Conservation (phyloP, 2,888 invertebrate genomes). For the Polydrusus pterygomalis region DNA sequence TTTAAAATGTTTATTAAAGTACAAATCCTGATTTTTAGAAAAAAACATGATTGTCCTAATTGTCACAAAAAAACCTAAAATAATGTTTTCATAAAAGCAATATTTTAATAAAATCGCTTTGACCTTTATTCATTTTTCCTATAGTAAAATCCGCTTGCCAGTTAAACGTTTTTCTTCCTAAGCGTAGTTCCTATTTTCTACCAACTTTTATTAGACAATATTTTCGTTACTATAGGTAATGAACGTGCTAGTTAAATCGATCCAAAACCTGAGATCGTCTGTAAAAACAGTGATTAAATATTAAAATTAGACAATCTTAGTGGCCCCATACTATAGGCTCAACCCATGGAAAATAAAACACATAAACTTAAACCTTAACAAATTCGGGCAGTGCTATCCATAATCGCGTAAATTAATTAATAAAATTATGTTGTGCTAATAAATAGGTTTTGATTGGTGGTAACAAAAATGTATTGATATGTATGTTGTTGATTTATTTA, state of each 20-base stretch:
- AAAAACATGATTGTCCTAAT: too few relatives aligned
- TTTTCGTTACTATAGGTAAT: background rate
- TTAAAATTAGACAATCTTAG: constrained; percentile 52
- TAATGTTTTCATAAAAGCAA: too few relatives aligned
- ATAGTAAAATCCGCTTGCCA: too few relatives aligned
- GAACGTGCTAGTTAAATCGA: background rate
- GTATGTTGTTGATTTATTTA: background rate
- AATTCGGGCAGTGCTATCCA: constrained; percentile 27
- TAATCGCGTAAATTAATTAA: constrained; percentile 2
- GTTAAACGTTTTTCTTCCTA: constrained; percentile 7
- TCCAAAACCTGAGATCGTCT: constrained; percentile 34
- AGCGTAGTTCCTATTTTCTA: constrained; percentile 24
- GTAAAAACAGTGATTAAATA: constrained; percentile 37
- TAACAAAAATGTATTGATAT: background rate
- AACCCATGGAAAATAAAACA: constrained; percentile 25
- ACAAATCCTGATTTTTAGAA: too few relatives aligned
- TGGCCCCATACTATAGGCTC: constrained; percentile 45
- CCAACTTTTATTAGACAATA: background rate
- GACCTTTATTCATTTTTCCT: background rate
- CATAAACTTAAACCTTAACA: constrained; percentile 7
- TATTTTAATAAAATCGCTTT: too few relatives aligned
- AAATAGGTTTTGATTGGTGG: background rate
- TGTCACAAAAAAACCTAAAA: too few relatives aligned
- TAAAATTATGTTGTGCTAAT: constrained; percentile 12
- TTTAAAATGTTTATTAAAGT: too few relatives aligned